Evolutionary conservation across 2,113 vertebrate genomes (phyloP).

Genomic region (Asarcornis scutulata): DNA sequence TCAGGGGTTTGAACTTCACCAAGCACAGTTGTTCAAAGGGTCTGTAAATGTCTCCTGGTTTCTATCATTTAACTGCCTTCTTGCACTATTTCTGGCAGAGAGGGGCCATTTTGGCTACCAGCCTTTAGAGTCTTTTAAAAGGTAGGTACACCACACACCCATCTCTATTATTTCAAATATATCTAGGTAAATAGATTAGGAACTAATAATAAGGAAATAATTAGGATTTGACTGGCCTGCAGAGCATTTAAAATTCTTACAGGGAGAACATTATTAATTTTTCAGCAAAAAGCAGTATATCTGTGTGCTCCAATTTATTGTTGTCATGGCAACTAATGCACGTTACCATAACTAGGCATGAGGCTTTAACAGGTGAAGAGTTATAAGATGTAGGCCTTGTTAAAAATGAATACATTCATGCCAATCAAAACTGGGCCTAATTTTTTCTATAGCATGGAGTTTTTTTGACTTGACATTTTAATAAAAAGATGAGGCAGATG

Average conservation of each 20-base stretch:
- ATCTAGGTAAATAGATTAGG: background rate
- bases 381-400: background rate
- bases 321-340: slow-evolving; percentile 58
- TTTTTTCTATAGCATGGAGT: background rate
- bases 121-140: background rate
- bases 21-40: background rate
- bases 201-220: background rate
- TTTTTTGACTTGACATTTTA: background rate
- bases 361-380: slow-evolving; percentile 37
- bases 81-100: background rate
- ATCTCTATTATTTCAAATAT: background rate
- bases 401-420: background rate
- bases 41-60: background rate
- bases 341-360: slow-evolving; percentile 6
- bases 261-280: background rate
- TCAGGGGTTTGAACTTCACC: background rate
- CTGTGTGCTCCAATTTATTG: slow-evolving; percentile 8
- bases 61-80: background rate
- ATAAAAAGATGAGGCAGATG: background rate
- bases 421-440: background rate
- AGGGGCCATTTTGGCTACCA: background rate
- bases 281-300: background rate
- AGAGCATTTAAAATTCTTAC: background rate
- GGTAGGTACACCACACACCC: background rate
- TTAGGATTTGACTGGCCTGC: background rate